These are phyloP conservation scores for Parelbella ahira DNA, from an alignment of 2,888 invertebrate species.

Conservation along the genomic window DNA sequence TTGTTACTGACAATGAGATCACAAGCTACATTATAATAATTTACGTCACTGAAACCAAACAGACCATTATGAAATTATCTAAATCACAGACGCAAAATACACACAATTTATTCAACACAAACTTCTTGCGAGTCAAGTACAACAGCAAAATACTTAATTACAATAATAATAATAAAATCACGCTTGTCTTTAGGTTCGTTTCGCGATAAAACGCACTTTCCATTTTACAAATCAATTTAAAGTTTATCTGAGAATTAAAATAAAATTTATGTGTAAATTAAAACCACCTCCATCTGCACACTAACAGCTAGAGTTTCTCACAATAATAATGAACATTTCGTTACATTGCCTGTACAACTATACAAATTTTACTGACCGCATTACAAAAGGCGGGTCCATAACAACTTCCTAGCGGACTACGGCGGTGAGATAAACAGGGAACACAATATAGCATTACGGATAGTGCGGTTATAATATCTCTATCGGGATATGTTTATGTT, in stretches of 20 bases:
- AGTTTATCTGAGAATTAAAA: too few species aligned
- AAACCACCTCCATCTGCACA: too few species aligned
- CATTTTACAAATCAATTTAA: too few species aligned
- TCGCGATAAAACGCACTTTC: too few species aligned
- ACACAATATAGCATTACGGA: too few species aligned
- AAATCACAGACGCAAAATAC: constrained; percentile 21
- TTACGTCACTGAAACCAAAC: constrained; percentile 50
- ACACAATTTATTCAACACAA: constrained; percentile 33
- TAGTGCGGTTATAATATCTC: constrained; percentile 1
- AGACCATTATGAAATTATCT: constrained; percentile 25
- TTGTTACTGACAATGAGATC: constrained; percentile 71
- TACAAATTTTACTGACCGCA: constrained; percentile 1
- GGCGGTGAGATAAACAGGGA: neutral
- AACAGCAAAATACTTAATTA: too few species aligned
- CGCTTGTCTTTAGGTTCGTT: too few species aligned
- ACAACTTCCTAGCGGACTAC: constrained; percentile 13
- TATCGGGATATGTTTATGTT: neutral
- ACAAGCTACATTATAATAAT: constrained; percentile 65
- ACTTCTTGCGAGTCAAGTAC: constrained; percentile 6
- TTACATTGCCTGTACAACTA: constrained; percentile 7
- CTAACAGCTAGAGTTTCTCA: too few species aligned
- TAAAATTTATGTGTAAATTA: too few species aligned
- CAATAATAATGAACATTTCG: neutral
- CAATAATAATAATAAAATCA: too few species aligned
- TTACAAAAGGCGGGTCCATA: neutral